A percentile compares a stretch with the other conserved stretches of the same genome.
These are phyloP conservation scores for Sebastiscus tertius DNA, from an alignment of 2,797 vertebrate species.

Conservation along the genomic window DNA sequence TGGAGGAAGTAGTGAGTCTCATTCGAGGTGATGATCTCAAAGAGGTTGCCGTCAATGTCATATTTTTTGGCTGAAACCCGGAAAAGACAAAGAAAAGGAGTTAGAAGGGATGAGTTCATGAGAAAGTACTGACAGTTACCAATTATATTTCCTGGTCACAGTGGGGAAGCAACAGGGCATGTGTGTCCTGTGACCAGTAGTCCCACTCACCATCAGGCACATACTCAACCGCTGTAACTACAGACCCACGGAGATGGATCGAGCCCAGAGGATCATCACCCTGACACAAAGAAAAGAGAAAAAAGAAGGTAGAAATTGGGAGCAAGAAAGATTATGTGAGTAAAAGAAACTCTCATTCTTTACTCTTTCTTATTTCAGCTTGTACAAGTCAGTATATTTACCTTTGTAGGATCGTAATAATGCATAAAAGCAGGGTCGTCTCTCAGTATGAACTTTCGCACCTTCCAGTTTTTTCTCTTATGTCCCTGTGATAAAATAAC, in stretches of 20 bases:
- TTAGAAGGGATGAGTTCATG: background rate
- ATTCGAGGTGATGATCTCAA: slow-evolving; percentile 96
- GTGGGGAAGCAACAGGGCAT: background rate
- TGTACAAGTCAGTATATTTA: slow-evolving; percentile 48
- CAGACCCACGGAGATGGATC: slow-evolving; percentile 91
- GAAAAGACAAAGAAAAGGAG: background rate
- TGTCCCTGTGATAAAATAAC: slow-evolving; percentile 86
- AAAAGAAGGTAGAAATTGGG: background rate
- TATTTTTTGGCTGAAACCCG: slow-evolving; percentile 86
- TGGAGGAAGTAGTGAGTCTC: slow-evolving; percentile 94
- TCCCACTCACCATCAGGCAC: slow-evolving; percentile 88
- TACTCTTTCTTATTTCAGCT: background rate
- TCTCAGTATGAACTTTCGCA: slow-evolving; percentile 94
- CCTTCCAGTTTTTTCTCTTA: slow-evolving; percentile 97
- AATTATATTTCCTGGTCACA: slow-evolving; percentile 3
- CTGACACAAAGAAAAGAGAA: slow-evolving; percentile 64
- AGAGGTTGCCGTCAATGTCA: slow-evolving; percentile 90
- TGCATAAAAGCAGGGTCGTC: slow-evolving; percentile 95
- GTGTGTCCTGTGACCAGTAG: background rate
- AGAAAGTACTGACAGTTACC: slow-evolving; percentile 1
- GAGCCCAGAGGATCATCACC: slow-evolving; percentile 91
- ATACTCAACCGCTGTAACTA: slow-evolving; percentile 93
- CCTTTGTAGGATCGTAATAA: slow-evolving; percentile 95
- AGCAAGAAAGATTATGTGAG: background rate
- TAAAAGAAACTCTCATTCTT: background rate